phyloP scores from a whole-genome alignment of 2,888 invertebrate species.

The Pristionchus fissidentatus region DNA sequence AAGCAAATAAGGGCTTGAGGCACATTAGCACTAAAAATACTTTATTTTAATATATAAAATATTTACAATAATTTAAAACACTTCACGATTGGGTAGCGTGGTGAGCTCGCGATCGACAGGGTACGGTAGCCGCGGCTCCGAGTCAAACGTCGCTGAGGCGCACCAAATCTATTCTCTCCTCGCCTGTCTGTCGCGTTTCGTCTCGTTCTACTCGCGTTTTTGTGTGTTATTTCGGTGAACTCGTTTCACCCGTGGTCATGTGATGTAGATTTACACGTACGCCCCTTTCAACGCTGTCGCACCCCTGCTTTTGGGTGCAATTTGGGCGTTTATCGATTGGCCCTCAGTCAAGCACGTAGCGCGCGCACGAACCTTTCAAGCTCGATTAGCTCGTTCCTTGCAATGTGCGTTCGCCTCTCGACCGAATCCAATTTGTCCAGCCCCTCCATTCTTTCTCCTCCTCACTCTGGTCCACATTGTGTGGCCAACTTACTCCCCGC shows the following conservation, averaged over 20 bases:
- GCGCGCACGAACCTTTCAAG: no score
- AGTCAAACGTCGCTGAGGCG: not conserved
- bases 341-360: no score
- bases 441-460: not conserved
- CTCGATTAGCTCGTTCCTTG: no score
- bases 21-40: not conserved
- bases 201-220: not conserved
- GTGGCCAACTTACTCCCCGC: not conserved
- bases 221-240: not conserved
- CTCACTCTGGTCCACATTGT: not conserved
- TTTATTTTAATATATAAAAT: not conserved
- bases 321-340: not conserved
- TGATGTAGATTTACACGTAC: not conserved
- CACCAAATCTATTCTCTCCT: not conserved
- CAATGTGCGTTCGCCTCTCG: slow-evolving; percentile 21
- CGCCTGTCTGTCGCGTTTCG: no score
- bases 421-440: slow-evolving; percentile 7
- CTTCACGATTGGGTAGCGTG: not conserved
- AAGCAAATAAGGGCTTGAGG: no score
- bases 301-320: not conserved
- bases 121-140: not conserved
- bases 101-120: not conserved
- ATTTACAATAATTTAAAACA: not conserved
- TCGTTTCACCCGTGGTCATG: not conserved
- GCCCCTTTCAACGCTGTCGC: no score